Evolutionary conservation across 2,888 invertebrate species (phyloP).

Genomic region (Heteromurus nitidus): DNA sequence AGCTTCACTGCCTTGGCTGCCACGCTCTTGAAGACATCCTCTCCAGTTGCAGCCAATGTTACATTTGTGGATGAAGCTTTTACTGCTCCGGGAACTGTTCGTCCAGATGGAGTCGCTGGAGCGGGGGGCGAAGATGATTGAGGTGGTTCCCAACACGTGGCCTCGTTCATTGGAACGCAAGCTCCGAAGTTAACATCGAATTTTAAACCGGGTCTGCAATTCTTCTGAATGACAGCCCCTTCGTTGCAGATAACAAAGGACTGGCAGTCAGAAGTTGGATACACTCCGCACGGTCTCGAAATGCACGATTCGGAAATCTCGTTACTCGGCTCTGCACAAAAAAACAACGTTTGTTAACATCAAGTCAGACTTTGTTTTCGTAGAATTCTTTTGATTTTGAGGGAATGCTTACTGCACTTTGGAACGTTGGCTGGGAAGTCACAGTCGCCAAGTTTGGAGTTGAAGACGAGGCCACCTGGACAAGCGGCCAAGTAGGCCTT

Average conservation of each 20-base stretch:
- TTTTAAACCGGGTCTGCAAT: neutral
- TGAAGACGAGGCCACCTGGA: slow-evolving; percentile 15
- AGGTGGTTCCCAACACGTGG: neutral
- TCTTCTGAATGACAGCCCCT: neutral
- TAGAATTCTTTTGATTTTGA: neutral
- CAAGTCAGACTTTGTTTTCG: neutral
- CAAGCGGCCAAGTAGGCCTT: slow-evolving; percentile 21
- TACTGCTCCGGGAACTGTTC: neutral
- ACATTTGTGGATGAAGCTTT: too few relatives aligned
- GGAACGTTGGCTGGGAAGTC: slow-evolving; percentile 4
- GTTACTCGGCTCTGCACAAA: neutral
- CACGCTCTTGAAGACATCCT: neutral
- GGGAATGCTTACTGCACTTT: neutral
- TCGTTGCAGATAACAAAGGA: neutral
- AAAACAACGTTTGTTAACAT: too few relatives aligned
- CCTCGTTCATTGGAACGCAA: neutral
- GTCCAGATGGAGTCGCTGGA: neutral
- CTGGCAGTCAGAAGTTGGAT: neutral
- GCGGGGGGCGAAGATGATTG: too few relatives aligned
- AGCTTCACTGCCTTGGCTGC: neutral
- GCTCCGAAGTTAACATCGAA: neutral
- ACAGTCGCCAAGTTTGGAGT: slow-evolving; percentile 2
- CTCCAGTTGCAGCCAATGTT: too few relatives aligned
- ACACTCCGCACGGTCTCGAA: neutral
- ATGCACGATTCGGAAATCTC: neutral